Percentiles rank a stretch among this genome's conserved stretches.
Conservation (phyloP, 2,113 vertebrate genomes). For the Melanerpes formicivorus region DNA sequence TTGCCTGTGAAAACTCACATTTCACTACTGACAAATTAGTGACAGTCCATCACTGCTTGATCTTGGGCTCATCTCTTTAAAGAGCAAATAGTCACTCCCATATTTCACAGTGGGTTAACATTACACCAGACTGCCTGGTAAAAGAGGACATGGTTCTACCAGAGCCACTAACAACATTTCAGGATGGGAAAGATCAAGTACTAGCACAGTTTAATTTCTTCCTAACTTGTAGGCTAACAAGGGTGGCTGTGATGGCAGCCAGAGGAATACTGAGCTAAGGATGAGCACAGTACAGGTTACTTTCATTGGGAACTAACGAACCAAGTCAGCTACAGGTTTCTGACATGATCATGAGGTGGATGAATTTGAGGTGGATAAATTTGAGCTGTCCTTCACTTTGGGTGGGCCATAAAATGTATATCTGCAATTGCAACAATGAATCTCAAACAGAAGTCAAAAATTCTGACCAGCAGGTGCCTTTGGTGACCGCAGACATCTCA, state of each 20-base stretch:
- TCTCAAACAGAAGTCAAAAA: background rate
- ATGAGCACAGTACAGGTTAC: background rate
- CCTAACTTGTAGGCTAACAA: background rate
- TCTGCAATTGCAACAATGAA: background rate
- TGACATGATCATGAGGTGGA: background rate
- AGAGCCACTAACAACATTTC: background rate
- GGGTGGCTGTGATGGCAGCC: background rate
- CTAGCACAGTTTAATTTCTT: background rate
- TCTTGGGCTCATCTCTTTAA: background rate
- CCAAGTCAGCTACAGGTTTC: background rate
- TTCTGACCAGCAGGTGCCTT: background rate
- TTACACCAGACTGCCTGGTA: background rate
- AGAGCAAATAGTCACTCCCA: background rate
- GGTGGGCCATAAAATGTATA: background rate
- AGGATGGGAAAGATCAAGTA: background rate
- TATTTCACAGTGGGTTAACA: background rate
- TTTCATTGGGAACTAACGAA: background rate
- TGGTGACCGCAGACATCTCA: background rate
- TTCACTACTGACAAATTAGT: background rate
- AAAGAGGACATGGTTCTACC: background rate
- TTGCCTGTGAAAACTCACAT: background rate
- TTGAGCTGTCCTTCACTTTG: background rate
- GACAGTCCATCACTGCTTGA: background rate
- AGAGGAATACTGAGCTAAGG: background rate
- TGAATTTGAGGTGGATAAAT: background rate